Percentiles rank a stretch among this genome's conserved stretches.
phyloP scores from a whole-genome alignment of 2,797 vertebrate species.

The Threskiornis aethiopicus region DNA sequence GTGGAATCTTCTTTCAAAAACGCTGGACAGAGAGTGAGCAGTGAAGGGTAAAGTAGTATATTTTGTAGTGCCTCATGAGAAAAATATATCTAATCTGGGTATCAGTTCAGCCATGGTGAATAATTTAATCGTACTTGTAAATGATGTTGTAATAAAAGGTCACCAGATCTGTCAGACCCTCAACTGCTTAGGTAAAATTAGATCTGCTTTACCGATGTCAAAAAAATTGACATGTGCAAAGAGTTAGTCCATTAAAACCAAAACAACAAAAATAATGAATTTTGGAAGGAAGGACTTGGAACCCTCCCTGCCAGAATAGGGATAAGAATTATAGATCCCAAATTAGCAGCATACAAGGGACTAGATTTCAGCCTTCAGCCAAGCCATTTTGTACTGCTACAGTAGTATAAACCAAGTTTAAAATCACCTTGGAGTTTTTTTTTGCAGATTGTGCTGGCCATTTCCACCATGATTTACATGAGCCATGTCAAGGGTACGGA shows the following conservation, averaged over 20 bases:
- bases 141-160: conserved; percentile 55
- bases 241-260: not conserved
- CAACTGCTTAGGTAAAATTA: conserved; percentile 9
- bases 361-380: not conserved
- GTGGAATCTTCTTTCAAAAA: conserved; percentile 1
- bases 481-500: not conserved
- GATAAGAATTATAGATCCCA: not conserved
- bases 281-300: not conserved
- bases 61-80: conserved; percentile 40
- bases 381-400: not conserved
- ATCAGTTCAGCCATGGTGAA: conserved; percentile 24
- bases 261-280: not conserved
- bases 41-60: not conserved
- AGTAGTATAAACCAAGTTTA: not conserved
- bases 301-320: not conserved
- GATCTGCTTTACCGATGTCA: conserved; percentile 2
- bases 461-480: not conserved
- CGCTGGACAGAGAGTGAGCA: not conserved
- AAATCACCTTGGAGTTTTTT: not conserved
- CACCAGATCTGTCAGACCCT: conserved; percentile 39
- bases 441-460: not conserved
- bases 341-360: not conserved
- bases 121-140: conserved; percentile 70
- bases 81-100: conserved; percentile 14
- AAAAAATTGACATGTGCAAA: not conserved